phyloP scores from a whole-genome alignment of 2,888 invertebrate species.

The Eupithecia tripunctaria region DNA sequence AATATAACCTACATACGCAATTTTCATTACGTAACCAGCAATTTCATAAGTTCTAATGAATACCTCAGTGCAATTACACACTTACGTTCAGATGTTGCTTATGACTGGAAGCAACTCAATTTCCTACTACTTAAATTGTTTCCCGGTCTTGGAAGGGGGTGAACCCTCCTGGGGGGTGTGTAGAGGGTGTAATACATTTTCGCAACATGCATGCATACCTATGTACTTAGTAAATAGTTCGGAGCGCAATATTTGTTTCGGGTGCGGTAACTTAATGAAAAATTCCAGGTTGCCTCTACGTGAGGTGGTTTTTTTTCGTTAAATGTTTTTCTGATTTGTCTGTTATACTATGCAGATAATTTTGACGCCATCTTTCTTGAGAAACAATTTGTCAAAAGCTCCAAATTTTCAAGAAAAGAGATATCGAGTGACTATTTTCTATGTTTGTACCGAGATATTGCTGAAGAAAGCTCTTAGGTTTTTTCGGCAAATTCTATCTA shows the following conservation, averaged over 20 bases:
- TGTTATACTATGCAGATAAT: not conserved
- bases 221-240: not conserved
- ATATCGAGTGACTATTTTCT: not conserved
- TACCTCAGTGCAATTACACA: conserved; percentile 49
- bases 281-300: not conserved
- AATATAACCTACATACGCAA: not conserved
- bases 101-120: conserved; percentile 60
- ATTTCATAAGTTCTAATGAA: conserved; percentile 36
- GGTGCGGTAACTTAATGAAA: not conserved
- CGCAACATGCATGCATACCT: not conserved
- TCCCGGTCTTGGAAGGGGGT: conserved; percentile 46
- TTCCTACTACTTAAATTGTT: conserved; percentile 66
- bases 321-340: not conserved
- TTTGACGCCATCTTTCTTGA: not conserved
- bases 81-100: conserved; percentile 50
- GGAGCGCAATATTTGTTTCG: not conserved
- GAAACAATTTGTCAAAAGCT: not conserved
- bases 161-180: conserved; percentile 9
- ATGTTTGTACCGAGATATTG: not conserved
- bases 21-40: not conserved
- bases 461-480: not conserved
- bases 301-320: not conserved
- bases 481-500: not conserved
- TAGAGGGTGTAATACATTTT: conserved; percentile 56
- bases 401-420: not conserved